Evolutionary conservation across 2,113 vertebrate species (phyloP).

Genomic region (Girardinichthys multiradiatus): DNA sequence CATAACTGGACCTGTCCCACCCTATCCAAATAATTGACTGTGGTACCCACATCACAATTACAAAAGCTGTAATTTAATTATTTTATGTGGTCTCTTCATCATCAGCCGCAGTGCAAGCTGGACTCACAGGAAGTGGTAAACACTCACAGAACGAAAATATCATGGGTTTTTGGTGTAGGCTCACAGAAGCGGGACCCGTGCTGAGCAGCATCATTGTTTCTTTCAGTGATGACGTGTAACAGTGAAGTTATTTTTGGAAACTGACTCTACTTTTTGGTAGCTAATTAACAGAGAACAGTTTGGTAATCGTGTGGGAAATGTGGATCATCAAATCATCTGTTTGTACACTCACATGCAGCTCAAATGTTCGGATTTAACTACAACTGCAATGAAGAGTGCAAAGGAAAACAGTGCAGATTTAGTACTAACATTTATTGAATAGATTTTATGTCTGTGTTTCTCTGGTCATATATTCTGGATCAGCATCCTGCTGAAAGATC

Average conservation of each 20-base stretch:
- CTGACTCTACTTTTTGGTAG: background rate
- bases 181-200: background rate
- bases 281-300: slow-evolving; percentile 37
- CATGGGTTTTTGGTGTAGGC: background rate
- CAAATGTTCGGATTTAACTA: slow-evolving; percentile 33
- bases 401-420: background rate
- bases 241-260: slow-evolving; percentile 27
- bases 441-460: too few species aligned
- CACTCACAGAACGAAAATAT: slow-evolving; percentile 14
- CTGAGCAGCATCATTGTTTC: background rate
- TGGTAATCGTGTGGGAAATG: slow-evolving; percentile 40
- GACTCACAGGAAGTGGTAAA: slow-evolving; percentile 15
- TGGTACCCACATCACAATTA: slow-evolving; percentile 36
- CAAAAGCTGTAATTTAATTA: slow-evolving; percentile 46
- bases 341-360: slow-evolving; percentile 8
- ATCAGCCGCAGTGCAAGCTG: background rate
- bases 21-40: slow-evolving; percentile 34
- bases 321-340: slow-evolving; percentile 38
- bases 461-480: background rate
- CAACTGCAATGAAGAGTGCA: slow-evolving; percentile 10
- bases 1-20: slow-evolving; percentile 33
- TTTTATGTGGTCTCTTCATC: slow-evolving; percentile 27
- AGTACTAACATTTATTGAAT: background rate
- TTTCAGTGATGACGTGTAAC: background rate
- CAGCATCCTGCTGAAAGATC: background rate